Percentiles rank a stretch among this genome's conserved stretches.
Evolutionary conservation across 2,797 vertebrate species (phyloP).

Genomic region (Mus spretus): DNA sequence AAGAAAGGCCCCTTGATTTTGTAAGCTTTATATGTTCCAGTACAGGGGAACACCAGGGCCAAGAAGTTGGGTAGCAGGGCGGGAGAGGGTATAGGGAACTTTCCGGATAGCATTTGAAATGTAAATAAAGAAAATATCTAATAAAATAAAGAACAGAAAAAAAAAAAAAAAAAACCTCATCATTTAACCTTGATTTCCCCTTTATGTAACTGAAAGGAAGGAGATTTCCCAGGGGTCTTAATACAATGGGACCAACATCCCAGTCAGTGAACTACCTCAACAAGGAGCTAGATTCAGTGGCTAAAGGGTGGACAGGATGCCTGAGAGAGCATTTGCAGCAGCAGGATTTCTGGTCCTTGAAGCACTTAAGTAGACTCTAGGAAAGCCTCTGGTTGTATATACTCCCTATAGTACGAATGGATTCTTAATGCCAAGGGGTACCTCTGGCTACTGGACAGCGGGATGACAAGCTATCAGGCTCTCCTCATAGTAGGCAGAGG

Average conservation of each 20-base stretch:
- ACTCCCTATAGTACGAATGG: not conserved
- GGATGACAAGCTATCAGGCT: not conserved
- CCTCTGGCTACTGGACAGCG: not conserved
- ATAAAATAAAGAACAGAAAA: no score
- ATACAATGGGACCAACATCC: no score
- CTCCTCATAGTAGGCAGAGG: not conserved
- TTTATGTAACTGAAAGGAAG: not conserved
- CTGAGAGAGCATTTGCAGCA: no score
- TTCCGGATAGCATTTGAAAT: no score
- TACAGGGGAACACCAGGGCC: no score
- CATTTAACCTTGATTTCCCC: not conserved
- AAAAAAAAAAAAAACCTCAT: no score
- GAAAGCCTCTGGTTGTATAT: not conserved
- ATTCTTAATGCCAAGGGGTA: not conserved
- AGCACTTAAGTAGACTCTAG: not conserved
- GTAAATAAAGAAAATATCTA: no score
- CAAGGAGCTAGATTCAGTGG: not conserved
- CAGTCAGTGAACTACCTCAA: not conserved
- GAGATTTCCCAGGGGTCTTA: not conserved
- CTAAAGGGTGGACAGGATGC: not conserved
- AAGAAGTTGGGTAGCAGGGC: no score
- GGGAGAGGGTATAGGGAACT: no score
- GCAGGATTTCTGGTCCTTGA: no score
- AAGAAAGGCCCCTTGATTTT: no score
- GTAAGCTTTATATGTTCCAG: no score